Percentiles rank a stretch among this genome's conserved stretches.
Conservation (phyloP, 2,797 vertebrate genomes). For the Phoebastria nigripes region DNA sequence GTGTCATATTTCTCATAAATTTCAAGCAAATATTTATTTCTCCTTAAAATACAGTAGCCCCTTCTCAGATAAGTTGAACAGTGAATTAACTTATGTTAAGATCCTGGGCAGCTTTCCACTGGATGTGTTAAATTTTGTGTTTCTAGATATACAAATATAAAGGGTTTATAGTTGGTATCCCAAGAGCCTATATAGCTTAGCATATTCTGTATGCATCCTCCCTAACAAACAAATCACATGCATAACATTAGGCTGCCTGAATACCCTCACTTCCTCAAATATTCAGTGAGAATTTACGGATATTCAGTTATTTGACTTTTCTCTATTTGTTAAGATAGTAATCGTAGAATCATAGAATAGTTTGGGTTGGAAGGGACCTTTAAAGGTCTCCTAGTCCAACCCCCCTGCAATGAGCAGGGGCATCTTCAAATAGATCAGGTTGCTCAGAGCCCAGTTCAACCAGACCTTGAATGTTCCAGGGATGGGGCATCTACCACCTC, state of each 20-base stretch:
- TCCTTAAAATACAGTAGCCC: slow-evolving; percentile 31
- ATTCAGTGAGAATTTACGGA: background rate
- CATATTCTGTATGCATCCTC: slow-evolving; percentile 27
- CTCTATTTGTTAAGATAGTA: background rate
- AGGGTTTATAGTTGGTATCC: slow-evolving; percentile 22
- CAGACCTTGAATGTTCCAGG: no score
- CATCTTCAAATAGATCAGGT: no score
- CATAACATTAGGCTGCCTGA: background rate
- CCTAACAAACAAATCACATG: background rate
- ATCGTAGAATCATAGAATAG: no score
- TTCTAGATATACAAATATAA: slow-evolving; percentile 45
- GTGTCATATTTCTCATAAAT: background rate
- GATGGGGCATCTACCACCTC: no score
- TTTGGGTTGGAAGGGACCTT: no score
- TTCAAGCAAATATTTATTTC: slow-evolving; percentile 39
- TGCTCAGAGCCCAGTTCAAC: no score
- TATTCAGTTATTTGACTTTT: background rate
- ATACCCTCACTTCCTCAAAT: slow-evolving; percentile 6
- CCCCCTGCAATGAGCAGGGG: no score
- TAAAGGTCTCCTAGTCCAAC: no score
- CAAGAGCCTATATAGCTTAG: slow-evolving; percentile 23
- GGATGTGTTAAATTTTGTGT: slow-evolving; percentile 46
- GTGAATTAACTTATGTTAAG: slow-evolving; percentile 52
- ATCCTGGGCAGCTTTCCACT: slow-evolving; percentile 45
- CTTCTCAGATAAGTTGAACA: slow-evolving; percentile 34